phyloP scores from a whole-genome alignment of 2,888 invertebrate species.

The Lasioglossum vierecki region DNA sequence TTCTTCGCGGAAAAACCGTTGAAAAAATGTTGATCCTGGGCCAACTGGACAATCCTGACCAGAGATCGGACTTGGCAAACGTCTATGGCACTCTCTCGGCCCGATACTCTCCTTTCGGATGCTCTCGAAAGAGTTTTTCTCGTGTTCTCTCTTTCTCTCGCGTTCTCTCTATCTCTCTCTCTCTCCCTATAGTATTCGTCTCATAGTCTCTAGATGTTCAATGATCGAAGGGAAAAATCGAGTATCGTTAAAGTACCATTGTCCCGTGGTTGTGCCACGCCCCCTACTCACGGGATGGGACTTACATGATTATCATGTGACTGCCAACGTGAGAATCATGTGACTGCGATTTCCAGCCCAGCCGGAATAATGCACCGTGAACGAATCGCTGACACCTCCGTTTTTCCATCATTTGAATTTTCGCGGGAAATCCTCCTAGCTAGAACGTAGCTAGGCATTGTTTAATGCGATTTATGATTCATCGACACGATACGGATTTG shows the following conservation, averaged over 20 bases:
- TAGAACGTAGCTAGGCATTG: neutral
- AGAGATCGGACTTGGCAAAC: constrained; percentile 16
- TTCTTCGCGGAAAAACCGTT: constrained; percentile 13
- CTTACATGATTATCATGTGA: constrained; percentile 83
- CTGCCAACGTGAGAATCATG: constrained; percentile 83
- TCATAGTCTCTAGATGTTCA: neutral
- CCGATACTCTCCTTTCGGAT: neutral
- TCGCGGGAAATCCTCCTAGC: neutral
- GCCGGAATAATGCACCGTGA: constrained; percentile 57
- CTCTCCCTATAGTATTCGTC: neutral
- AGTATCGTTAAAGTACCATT: constrained; percentile 32
- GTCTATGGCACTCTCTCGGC: neutral
- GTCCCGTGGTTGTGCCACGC: constrained; percentile 76
- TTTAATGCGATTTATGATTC: neutral
- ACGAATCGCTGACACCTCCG: constrained; percentile 14
- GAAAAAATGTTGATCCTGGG: constrained; percentile 39
- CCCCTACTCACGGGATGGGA: constrained; percentile 78
- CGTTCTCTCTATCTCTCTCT: neutral
- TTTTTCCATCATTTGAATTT: neutral
- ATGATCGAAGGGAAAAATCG: constrained; percentile 26
- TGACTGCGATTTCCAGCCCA: constrained; percentile 76
- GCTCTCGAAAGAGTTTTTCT: neutral
- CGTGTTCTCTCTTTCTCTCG: neutral
- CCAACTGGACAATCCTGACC: constrained; percentile 18
- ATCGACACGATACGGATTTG: neutral